Base-by-base conservation (phyloP, 1,140 invertebrate genomes). In the Proales similis region DNA sequence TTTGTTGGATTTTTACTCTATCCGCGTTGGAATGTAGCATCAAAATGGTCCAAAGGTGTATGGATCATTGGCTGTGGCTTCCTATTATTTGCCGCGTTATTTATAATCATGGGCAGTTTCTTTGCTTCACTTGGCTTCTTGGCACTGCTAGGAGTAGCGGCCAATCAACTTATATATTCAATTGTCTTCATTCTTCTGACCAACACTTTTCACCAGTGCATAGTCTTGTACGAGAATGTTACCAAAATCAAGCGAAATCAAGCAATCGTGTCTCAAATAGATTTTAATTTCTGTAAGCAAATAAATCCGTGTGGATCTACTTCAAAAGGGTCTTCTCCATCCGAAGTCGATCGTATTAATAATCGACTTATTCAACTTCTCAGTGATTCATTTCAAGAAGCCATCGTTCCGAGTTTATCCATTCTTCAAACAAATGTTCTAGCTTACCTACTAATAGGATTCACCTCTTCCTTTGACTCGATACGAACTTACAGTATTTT, bases 141-240 rank as follows among this genome's bases (percentile, higher is more conserved):
- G 51, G 39, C 51, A 11, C 27, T 57, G 12, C 0, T 57, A 9
- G 39, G 24, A 22, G 11, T 57, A 1, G 36, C 51, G 2, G 36
- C 45, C 19, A 57, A 57, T 26, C 51, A 57, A 26, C 11, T 57
- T 12, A 14, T 57, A 3, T 57, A 57, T 11, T 57, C 51, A 11
- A 42, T 14, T 12, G 32, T 57, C 29, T 57, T 57, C 27, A 57
- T 57, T 42, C 19, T 57, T 11, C 39, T 57, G 51, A 57, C 45
- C 11, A 57, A 42, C 2, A 57, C 39, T 42, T 57, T 36, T 26
- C 51, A 57, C 30, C 51, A 57, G 30, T 57, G 36, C 24, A 19
- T 57, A 24, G 45, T 57, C 36, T 17, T 57, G 30, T 57, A 30
- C 24, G 45, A 57, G 45, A 57, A 57, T 42, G 32, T 57, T 19